These are phyloP conservation scores for Sebastes cheni DNA, from an alignment of 2,797 vertebrate genomes.

Conservation along the genomic window DNA sequence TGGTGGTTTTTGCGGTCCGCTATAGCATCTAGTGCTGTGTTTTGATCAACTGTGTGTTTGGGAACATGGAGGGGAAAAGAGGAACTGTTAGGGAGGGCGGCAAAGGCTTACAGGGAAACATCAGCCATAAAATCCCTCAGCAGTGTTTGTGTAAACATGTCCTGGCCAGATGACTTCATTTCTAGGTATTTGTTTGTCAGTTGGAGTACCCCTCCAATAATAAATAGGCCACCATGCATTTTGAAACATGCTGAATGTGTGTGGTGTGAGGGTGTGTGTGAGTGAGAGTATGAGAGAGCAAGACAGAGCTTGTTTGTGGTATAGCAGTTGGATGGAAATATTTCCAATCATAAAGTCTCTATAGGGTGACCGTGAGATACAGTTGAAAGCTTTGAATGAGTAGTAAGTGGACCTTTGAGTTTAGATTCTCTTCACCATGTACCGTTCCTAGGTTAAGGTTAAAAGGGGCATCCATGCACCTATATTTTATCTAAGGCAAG, in stretches of 20 bases:
- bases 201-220: slow-evolving; percentile 81
- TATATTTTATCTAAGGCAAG: not conserved
- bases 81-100: slow-evolving; percentile 57
- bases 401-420: not conserved
- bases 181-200: slow-evolving; percentile 83
- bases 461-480: not conserved
- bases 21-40: slow-evolving; percentile 56
- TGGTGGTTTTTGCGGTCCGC: slow-evolving; percentile 66
- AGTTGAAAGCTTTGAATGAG: not conserved
- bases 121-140: slow-evolving; percentile 80
- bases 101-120: slow-evolving; percentile 70
- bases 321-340: slow-evolving; percentile 45
- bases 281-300: slow-evolving; percentile 21
- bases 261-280: slow-evolving; percentile 47
- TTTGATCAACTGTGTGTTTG: slow-evolving; percentile 75
- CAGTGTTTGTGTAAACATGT: slow-evolving; percentile 82
- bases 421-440: not conserved
- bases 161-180: slow-evolving; percentile 77
- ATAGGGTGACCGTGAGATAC: slow-evolving; percentile 4
- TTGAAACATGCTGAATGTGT: slow-evolving; percentile 70
- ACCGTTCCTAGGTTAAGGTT: not conserved
- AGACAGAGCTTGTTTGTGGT: slow-evolving; percentile 52
- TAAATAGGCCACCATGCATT: slow-evolving; percentile 82
- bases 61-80: slow-evolving; percentile 57
- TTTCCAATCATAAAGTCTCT: slow-evolving; percentile 45